Base-by-base conservation (phyloP, 2,797 vertebrate genomes). In the Erpetoichthys calabaricus region DNA sequence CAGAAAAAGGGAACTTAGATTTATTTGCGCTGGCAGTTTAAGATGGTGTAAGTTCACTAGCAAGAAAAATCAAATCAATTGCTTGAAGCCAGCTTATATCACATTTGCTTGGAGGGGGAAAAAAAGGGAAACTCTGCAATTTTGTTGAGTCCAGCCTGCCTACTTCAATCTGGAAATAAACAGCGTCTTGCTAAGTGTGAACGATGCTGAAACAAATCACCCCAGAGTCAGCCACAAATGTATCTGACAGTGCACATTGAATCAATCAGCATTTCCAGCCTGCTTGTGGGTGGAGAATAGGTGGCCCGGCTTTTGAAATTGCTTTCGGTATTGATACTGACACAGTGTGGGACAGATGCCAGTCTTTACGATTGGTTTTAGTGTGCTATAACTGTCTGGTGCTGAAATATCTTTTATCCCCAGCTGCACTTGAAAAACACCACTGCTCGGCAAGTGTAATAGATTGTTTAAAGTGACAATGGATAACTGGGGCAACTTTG, bases 201-300 rank as follows among this genome's bases (percentile, higher is more conserved):
- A 56, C 42, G 73, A 67, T 55, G 60, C 63, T 67, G 75, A 68
- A 70, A 64, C 65, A 71, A 63, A 75, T 67, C 57, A 42, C 9
- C 56, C 68, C 65, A 60, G 64, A 66, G 57, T 69, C 45, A 58
- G 67, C 71, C 65, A 51, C 54, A 64, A 67, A 42, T 51, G 52
- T 53, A 64, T 68, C 60, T 70, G 71, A 68, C 67, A 63, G 61
- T 60, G 61, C 59, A 51, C 58, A 69, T 64, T 57, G 46, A 67
- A 72, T 77, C 74, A 68, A 67, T 75, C 71, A 62, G 56, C 52
- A 58, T 53, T 63, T 46, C 63, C 60, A 50, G 62, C 60, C 57
- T 65, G 45, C 47, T 42, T 9, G 61, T 62, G 58, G 67, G 60
- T 45, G 58, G 49, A 10, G 46, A 53, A 55, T 45, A 55, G 46